Base-by-base conservation (phyloP, 2,113 vertebrate genomes). In the Podilymbus podiceps region DNA sequence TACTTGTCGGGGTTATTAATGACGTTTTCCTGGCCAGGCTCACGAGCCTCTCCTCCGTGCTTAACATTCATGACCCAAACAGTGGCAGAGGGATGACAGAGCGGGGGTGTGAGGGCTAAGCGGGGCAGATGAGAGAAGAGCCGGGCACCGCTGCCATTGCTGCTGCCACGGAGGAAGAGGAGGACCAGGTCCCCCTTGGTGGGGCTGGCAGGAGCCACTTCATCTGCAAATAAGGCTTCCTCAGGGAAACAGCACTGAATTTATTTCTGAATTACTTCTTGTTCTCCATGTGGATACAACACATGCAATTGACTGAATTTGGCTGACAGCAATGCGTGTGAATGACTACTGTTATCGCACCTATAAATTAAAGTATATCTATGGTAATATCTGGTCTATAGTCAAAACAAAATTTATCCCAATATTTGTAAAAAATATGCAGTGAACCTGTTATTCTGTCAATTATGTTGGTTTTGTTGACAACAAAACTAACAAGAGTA, bases 1-100 rank as follows among this genome's bases (percentile, higher is more conserved):
- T 72, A 58, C 74, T 85, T 83, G 73, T 93, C 96, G 96, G 79
- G 90, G 82, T 96, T 79, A 96, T 88, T 96, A 91, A 95, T 63
- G 73, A 91, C 2, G 0, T 86, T 88, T 94, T 92, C 60, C 93
- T 89, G 86, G 60, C 50, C 20, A 60, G 94, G 74, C 60, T 83
- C 67, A 88, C 5, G 27, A 88, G 55, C 47, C 73, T 93, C 20
- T 91, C 77, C 67, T 73, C 85, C 93, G 52, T 87, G 80, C 27
- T 93, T 68, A 88, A 68, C 77, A 80, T 79, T 72, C 64, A 90
- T 64, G 78, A 86, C 77, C 4, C 7, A 75, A 71, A 92, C 1
- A 3, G 63, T 19, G 55, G 68, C 71, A 88, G 28, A 85, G 24
- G 53, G 58, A 60, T 1, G 2, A 38, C 63, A 81, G 33, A 63